Percentiles rank a stretch among this genome's conserved stretches.
phyloP scores from a whole-genome alignment of 2,888 invertebrate species.

The Theretra japonica region DNA sequence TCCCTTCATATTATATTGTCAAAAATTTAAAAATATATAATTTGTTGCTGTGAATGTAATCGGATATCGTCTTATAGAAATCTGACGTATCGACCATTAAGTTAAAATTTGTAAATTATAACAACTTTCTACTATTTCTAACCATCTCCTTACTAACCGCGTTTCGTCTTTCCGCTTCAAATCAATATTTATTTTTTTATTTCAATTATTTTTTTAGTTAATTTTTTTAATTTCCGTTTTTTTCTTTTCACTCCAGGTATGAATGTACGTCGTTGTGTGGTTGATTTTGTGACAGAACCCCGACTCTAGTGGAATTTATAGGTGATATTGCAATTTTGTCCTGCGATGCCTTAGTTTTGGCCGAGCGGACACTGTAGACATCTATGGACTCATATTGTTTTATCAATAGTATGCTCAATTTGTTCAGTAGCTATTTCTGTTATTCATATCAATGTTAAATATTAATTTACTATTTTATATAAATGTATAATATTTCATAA shows the following conservation, averaged over 20 bases:
- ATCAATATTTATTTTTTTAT: constrained; percentile 19
- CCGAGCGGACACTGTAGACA: constrained; percentile 8
- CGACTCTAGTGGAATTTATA: constrained; percentile 57
- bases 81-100: neutral
- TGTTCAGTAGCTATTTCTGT: neutral
- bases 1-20: neutral
- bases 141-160: constrained; percentile 8
- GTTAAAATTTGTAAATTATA: neutral
- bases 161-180: constrained; percentile 21
- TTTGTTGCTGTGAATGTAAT: neutral
- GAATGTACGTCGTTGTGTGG: constrained; percentile 81
- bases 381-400: neutral
- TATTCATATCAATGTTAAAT: neutral
- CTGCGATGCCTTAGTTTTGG: constrained; percentile 32
- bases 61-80: neutral
- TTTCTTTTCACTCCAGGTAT: constrained; percentile 72
- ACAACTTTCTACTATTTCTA: constrained; percentile 17
- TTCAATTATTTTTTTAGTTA: constrained; percentile 34
- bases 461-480: neutral
- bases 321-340: constrained; percentile 71
- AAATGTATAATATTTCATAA: neutral
- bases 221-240: constrained; percentile 43
- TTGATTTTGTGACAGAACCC: constrained; percentile 61
- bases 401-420: neutral
- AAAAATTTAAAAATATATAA: neutral